A percentile compares a stretch with the other conserved stretches of the same genome.
These are phyloP conservation scores for Xenops minutus DNA, from an alignment of 2,797 vertebrate genomes.

Conservation along the genomic window DNA sequence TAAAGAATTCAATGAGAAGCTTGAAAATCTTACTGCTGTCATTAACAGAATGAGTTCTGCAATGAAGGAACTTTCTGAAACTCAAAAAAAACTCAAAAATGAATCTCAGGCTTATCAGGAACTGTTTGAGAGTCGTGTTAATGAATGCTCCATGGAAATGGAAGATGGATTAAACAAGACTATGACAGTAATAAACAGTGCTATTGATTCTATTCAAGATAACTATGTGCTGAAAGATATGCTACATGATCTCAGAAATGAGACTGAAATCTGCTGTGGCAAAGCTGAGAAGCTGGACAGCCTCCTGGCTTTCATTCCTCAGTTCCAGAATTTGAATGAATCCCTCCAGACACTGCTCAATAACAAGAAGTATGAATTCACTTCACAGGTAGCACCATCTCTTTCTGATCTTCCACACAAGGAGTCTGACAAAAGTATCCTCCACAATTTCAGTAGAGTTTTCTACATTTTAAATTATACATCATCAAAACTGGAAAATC, in stretches of 20 bases:
- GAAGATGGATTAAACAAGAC: conserved; percentile 83
- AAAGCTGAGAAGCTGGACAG: conserved; percentile 61
- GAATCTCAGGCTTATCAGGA: conserved; percentile 62
- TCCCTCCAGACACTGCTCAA: conserved; percentile 64
- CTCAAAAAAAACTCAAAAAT: conserved; percentile 69
- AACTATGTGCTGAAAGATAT: conserved; percentile 71
- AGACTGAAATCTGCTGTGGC: conserved; percentile 40
- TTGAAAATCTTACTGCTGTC: conserved; percentile 66
- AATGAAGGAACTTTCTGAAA: conserved; percentile 65
- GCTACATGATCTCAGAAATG: conserved; percentile 6
- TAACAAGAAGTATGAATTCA: conserved; percentile 19
- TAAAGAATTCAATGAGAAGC: conserved; percentile 34
- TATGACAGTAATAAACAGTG: conserved; percentile 76
- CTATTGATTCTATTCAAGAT: conserved; percentile 78
- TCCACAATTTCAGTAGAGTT: conserved; percentile 45
- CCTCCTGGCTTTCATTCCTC: conserved; percentile 65
- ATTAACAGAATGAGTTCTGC: conserved; percentile 61
- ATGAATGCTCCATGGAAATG: conserved; percentile 69
- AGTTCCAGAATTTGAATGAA: conserved; percentile 71
- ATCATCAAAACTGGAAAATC: conserved; percentile 34
- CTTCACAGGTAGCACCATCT: conserved; percentile 24
- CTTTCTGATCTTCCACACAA: conserved; percentile 6
- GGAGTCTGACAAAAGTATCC: neutral
- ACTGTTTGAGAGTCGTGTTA: conserved; percentile 66
- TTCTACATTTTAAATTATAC: conserved; percentile 68